Base-by-base conservation (phyloP, 1,140 invertebrate genomes). In the Saccostrea cuccullata region DNA sequence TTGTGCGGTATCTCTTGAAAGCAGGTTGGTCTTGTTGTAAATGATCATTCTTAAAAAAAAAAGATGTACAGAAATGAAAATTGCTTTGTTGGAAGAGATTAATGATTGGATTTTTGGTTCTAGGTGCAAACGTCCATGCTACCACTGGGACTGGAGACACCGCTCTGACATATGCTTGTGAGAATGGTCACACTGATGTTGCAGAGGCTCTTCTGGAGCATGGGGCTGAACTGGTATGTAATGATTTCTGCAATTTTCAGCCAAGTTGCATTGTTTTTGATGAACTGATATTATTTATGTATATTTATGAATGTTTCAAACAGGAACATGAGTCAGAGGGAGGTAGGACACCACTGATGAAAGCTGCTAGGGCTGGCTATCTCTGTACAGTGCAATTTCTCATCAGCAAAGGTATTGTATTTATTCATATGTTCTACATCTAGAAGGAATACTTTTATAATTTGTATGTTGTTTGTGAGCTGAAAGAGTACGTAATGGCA, bases 61-160 rank as follows among this genome's bases (percentile, higher is more conserved):
- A 47, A 47, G 47, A 47, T 47, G 47, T 47, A 47, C 47, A 47
- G 47, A 47, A 9, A 47, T 2, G 47, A 47, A 3, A 8, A 47
- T 47, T 47, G 9, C 47, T 47, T 47, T 47, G 9, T 47, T 47
- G 47, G 47, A 47, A 47, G 47, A 47, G 47, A 47, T 47, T 47
- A 47, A 47, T 47, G 47, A 6, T 6, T 8, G 47, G 5, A 47
- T 47, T 47, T 47, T 8, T 47, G 47, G 5, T 9, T 92, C 12
- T 88, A 94, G 95, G 93, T 90, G 98, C 98, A n/a, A 97, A 98
- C 96, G 98, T 99, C 60, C 97, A 98, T 95, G 98, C 98, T 26
- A 97, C 98, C 94, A 99, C 98, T 40, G 98, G 98, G 95, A 99
- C 98, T 12, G 92, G 93, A 67, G 94, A 95, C 88, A 95, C 94